phyloP scores from a whole-genome alignment of 2,113 vertebrate genomes.

The Spizaetus ornatus region DNA sequence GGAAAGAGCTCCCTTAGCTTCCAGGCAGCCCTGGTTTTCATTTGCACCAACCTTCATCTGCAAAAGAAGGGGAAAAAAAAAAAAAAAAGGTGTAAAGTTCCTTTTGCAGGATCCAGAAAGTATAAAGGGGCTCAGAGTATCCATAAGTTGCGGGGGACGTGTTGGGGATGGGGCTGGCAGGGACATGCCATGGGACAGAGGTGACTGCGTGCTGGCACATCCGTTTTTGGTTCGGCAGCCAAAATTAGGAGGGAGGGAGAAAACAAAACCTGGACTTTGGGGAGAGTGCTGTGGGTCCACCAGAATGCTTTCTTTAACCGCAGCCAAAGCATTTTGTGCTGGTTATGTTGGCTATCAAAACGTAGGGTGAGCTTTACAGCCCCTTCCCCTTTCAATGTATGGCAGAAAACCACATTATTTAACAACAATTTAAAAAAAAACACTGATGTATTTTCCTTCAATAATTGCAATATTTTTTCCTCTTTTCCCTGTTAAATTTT shows the following conservation, averaged over 20 bases:
- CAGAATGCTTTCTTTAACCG: no score
- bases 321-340: not conserved
- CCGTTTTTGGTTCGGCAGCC: not conserved
- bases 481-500: not conserved
- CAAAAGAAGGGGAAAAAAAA: not conserved
- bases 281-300: no score
- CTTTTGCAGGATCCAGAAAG: not conserved
- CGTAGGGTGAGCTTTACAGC: not conserved
- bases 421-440: no score
- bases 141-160: rapidly evolving
- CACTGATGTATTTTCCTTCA: not conserved
- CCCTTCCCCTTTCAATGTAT: not conserved
- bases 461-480: not conserved
- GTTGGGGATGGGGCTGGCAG: not conserved
- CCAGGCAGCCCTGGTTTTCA: not conserved
- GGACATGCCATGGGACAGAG: not conserved
- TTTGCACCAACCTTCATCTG: not conserved
- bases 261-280: not conserved
- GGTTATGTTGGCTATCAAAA: not conserved
- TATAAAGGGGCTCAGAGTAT: not conserved
- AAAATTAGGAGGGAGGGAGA: not conserved
- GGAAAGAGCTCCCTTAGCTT: not conserved
- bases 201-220: rapidly evolving
- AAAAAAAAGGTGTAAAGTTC: rapidly evolving
- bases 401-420: not conserved